These are phyloP conservation scores for Dolomedes plantarius DNA, from an alignment of 2,888 invertebrate species.

Conservation along the genomic window DNA sequence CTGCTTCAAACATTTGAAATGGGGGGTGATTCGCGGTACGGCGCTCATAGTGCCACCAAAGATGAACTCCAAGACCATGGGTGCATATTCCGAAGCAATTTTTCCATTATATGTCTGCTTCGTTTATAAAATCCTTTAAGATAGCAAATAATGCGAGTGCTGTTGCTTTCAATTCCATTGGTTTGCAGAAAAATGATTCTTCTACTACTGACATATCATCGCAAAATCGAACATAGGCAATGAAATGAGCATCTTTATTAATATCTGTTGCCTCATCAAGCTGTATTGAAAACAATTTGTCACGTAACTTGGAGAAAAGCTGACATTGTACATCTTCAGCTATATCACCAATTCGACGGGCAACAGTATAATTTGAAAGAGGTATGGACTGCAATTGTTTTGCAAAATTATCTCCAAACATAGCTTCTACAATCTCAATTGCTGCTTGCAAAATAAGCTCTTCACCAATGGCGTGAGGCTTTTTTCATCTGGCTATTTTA, in stretches of 20 bases:
- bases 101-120: conserved; percentile 52
- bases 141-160: conserved; percentile 29
- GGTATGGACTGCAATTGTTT: conserved; percentile 21
- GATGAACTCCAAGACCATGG: too few species aligned
- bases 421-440: conserved; percentile 27
- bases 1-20: too few species aligned
- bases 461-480: conserved; percentile 45
- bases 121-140: conserved; percentile 37
- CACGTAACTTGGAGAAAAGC: conserved; percentile 5
- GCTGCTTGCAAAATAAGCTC: conserved; percentile 32
- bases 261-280: conserved; percentile 28
- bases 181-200: conserved; percentile 34
- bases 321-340: conserved; percentile 46
- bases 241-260: conserved; percentile 34
- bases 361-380: conserved; percentile 45
- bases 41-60: too few species aligned
- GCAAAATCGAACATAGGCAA: conserved; percentile 37
- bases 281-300: conserved; percentile 21
- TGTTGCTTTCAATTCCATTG: conserved; percentile 39
- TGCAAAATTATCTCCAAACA: conserved; percentile 18
- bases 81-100: conserved; percentile 59
- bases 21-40: too few species aligned
- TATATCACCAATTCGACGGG: conserved; percentile 36
- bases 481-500: conserved; percentile 61
- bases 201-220: conserved; percentile 25